Conservation (phyloP, 2,888 invertebrate genomes). For the Lycia hirtaria region DNA sequence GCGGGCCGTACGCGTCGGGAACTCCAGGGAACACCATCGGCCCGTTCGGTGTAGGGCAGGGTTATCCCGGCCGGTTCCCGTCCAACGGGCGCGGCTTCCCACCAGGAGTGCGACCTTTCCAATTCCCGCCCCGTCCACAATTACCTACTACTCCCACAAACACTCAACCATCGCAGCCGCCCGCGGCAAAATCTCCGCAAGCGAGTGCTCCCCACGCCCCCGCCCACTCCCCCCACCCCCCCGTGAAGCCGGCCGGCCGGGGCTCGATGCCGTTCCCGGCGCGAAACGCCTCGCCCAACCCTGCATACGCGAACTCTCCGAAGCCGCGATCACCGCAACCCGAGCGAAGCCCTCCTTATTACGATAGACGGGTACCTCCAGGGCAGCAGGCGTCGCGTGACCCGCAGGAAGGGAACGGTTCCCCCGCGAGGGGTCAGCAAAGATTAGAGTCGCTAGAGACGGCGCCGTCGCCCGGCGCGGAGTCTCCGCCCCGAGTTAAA, state of each 20-base stretch:
- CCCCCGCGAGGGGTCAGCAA: slow-evolving; percentile 26
- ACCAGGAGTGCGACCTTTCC: slow-evolving; percentile 56
- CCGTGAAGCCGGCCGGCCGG: slow-evolving; percentile 17
- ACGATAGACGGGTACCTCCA: slow-evolving; percentile 30
- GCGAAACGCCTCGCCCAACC: slow-evolving; percentile 52
- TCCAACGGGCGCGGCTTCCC: slow-evolving; percentile 34
- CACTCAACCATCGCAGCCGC: slow-evolving; percentile 8
- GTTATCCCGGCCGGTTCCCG: slow-evolving; percentile 5
- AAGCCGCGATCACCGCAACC: not conserved
- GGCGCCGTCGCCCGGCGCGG: slow-evolving; percentile 9
- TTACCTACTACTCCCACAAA: not conserved
- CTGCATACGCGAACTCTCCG: slow-evolving; percentile 52
- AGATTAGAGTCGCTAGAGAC: slow-evolving; percentile 9
- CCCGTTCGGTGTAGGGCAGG: not conserved
- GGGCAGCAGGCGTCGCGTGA: slow-evolving; percentile 26
- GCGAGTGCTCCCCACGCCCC: not conserved
- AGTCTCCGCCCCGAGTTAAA: slow-evolving; percentile 30
- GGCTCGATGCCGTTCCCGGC: slow-evolving; percentile 17
- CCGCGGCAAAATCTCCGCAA: slow-evolving; percentile 5
- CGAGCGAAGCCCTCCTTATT: slow-evolving; percentile 44
- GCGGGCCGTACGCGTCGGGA: slow-evolving; percentile 32
- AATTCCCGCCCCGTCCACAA: slow-evolving; percentile 15
- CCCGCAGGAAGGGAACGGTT: slow-evolving; percentile 27
- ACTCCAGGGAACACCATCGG: too few species aligned
- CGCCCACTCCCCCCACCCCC: slow-evolving; percentile 10